Conservation (phyloP, 2,888 invertebrate genomes). For the Stramonita haemastoma region DNA sequence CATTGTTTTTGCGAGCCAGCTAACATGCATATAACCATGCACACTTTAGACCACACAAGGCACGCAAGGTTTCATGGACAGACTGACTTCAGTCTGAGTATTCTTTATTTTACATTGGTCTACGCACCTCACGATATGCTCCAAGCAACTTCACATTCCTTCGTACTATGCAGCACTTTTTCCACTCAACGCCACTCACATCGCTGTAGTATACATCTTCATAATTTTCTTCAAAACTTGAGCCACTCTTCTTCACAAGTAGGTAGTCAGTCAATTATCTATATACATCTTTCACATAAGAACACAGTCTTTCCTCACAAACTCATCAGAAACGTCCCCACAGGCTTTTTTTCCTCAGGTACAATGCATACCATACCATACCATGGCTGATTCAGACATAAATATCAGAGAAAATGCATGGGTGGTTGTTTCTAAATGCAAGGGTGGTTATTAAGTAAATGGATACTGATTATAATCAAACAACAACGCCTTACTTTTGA, state of each 20-base stretch:
- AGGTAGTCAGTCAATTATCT: background rate
- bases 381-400: background rate
- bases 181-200: background rate
- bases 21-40: background rate
- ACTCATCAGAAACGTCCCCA: background rate
- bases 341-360: too few species aligned
- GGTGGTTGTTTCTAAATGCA: background rate
- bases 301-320: background rate
- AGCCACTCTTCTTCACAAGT: background rate
- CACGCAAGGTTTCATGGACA: background rate
- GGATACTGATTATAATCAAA: background rate
- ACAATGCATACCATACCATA: background rate
- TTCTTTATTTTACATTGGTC: slow-evolving; percentile 40
- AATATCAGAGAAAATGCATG: background rate
- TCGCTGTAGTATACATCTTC: background rate
- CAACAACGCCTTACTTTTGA: background rate
- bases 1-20: too few species aligned
- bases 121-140: slow-evolving; percentile 21
- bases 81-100: slow-evolving; percentile 39
- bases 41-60: background rate
- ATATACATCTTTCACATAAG: background rate
- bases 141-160: slow-evolving; percentile 4
- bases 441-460: background rate
- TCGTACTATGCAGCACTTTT: background rate
- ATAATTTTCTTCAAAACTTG: too few species aligned